These are phyloP conservation scores for Sciurus vulgaris DNA, from an alignment of 2,797 vertebrate genomes.

Conservation along the genomic window DNA sequence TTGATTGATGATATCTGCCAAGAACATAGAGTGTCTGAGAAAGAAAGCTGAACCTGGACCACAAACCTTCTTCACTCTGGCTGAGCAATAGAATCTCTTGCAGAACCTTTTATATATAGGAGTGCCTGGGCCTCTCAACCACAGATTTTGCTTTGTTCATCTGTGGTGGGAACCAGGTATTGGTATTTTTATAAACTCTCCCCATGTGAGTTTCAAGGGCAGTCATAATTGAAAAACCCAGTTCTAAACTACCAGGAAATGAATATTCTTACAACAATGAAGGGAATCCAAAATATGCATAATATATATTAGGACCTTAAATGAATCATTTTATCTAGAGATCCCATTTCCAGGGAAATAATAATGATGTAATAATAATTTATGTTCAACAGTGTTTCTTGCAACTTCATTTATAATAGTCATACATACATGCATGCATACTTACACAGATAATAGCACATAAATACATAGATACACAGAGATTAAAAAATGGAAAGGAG, in stretches of 20 bases:
- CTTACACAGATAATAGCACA: not conserved
- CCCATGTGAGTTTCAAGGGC: not conserved
- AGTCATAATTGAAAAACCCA: not conserved
- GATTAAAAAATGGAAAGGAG: not conserved
- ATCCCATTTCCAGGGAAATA: constrained; percentile 4
- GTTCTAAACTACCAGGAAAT: not conserved
- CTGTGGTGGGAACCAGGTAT: not conserved
- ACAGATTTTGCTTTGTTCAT: not conserved
- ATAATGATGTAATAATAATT: not conserved
- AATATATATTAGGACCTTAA: not conserved
- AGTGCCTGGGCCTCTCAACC: not conserved
- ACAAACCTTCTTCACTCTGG: not conserved
- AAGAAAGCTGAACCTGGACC: not conserved
- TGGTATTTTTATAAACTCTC: not conserved
- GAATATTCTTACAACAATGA: not conserved
- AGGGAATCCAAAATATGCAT: not conserved
- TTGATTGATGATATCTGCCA: not conserved
- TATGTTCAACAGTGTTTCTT: not conserved
- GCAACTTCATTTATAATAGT: not conserved
- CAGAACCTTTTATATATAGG: not conserved
- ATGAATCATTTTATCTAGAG: not conserved
- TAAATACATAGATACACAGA: not conserved
- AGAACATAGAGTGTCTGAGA: not conserved
- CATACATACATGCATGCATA: not conserved
- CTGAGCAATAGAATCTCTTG: not conserved